A percentile compares a stretch with the other conserved stretches of the same genome.
Conservation (phyloP, 2,113 vertebrate species). For the Mormoops blainvillei region DNA sequence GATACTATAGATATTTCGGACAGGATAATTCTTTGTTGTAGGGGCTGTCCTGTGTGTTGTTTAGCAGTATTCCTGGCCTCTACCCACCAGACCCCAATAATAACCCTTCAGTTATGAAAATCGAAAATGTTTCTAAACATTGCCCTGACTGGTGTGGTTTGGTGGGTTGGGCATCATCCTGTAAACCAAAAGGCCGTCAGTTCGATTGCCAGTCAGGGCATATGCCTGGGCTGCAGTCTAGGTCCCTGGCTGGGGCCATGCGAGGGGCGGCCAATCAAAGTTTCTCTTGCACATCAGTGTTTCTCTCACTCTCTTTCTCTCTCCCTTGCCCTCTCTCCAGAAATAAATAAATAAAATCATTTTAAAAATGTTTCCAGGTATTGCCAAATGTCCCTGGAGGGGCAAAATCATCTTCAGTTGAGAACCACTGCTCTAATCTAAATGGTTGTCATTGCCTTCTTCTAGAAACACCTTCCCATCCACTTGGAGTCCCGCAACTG, state of each 20-base stretch:
- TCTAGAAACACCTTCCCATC: neutral
- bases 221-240: no score
- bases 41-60: neutral
- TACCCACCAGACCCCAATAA: neutral
- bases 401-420: neutral
- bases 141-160: neutral
- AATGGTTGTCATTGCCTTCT: neutral
- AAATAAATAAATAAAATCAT: no score
- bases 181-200: no score
- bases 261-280: no score
- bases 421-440: neutral
- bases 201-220: no score
- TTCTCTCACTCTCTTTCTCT: no score
- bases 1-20: neutral
- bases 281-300: no score
- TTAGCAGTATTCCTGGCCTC: neutral
- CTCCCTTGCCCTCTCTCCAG: no score
- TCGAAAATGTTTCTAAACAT: neutral
- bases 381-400: neutral
- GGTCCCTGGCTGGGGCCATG: no score
- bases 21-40: neutral
- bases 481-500: neutral
- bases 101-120: neutral
- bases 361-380: neutral
- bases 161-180: no score